Percentiles rank a stretch among this genome's conserved stretches.
Evolutionary conservation across 2,888 invertebrate species (phyloP).

Genomic region (Agrochola lota): DNA sequence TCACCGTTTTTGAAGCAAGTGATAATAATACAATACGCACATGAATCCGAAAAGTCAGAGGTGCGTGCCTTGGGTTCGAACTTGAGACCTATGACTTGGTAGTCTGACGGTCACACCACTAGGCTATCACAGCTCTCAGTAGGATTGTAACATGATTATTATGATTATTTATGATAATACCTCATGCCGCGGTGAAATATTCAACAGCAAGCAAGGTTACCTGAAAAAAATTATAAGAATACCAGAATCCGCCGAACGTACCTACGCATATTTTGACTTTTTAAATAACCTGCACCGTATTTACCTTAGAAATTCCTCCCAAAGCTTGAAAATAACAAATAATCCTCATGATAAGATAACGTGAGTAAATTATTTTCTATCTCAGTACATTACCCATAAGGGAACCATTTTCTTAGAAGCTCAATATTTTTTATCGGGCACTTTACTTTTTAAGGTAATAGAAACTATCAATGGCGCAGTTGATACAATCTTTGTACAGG

Average conservation of each 20-base stretch:
- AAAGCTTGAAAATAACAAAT: constrained; percentile 47
- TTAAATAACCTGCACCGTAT: neutral
- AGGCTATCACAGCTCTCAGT: no score
- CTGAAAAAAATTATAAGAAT: no score
- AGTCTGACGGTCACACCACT: no score
- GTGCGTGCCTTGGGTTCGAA: no score
- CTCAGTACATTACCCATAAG: constrained; percentile 44
- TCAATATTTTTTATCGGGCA: constrained; percentile 44
- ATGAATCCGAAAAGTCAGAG: no score
- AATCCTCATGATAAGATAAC: constrained; percentile 48
- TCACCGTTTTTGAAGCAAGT: no score
- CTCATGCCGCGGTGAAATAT: neutral
- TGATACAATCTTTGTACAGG: constrained; percentile 32
- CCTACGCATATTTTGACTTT: neutral
- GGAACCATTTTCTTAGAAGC: constrained; percentile 41
- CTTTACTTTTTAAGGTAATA: constrained; percentile 46
- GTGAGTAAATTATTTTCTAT: constrained; percentile 48
- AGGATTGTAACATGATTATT: no score
- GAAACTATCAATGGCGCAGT: constrained; percentile 22
- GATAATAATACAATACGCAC: no score
- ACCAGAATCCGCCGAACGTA: neutral
- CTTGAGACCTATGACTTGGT: no score
- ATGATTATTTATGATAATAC: no score
- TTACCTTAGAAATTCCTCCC: neutral
- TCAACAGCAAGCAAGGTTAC: neutral